Evolutionary conservation across 2,797 vertebrate species (phyloP).

Genomic region (Podarcis siculus): DNA sequence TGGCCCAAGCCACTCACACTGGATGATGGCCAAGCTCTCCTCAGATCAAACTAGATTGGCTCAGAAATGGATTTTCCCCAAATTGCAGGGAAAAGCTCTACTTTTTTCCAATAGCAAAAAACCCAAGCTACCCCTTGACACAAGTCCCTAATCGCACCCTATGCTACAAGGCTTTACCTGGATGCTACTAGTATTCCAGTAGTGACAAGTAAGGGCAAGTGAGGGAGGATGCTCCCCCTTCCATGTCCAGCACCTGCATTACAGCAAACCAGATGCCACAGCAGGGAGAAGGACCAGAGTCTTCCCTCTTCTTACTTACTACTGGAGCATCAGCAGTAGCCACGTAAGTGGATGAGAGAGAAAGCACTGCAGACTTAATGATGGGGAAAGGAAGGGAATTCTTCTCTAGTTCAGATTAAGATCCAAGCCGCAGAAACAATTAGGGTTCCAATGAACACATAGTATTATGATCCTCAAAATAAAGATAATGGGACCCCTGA

Average conservation of each 20-base stretch:
- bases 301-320: neutral
- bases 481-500: no score
- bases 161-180: neutral
- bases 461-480: neutral
- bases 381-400: neutral
- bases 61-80: neutral
- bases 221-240: neutral
- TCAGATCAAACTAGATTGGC: no score
- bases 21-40: neutral
- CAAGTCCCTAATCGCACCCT: no score
- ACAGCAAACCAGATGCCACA: neutral
- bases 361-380: neutral
- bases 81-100: neutral
- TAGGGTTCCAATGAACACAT: neutral
- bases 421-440: neutral
- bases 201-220: neutral
- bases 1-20: neutral
- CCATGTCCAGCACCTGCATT: neutral
- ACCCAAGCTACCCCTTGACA: no score
- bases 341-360: neutral
- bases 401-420: neutral
- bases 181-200: neutral
- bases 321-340: neutral
- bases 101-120: no score
- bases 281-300: neutral